phyloP scores from a whole-genome alignment of 2,797 vertebrate genomes.

The Aphelocoma californica region DNA sequence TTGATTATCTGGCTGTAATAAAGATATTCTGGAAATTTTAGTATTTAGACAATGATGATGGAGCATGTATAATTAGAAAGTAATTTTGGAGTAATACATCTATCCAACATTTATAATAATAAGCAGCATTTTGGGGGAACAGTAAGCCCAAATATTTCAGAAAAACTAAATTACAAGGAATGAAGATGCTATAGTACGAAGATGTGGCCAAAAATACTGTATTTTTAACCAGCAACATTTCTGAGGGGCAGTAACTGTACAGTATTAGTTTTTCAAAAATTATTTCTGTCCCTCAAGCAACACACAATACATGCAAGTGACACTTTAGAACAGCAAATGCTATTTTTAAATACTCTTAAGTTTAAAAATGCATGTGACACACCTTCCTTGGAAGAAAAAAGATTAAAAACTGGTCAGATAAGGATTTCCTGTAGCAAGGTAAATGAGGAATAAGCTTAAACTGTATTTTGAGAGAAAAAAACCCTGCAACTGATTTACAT shows the following conservation, averaged over 20 bases:
- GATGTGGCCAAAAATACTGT: conserved; percentile 74
- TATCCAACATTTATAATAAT: neutral
- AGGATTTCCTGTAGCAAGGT: conserved; percentile 54
- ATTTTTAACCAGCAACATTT: conserved; percentile 77
- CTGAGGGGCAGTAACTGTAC: conserved; percentile 66
- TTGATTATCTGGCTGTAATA: neutral
- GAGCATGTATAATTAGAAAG: neutral
- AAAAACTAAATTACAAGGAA: conserved; percentile 68
- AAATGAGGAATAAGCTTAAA: conserved; percentile 21
- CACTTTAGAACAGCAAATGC: conserved; percentile 74
- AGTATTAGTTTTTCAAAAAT: conserved; percentile 44
- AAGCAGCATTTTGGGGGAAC: conserved; percentile 30
- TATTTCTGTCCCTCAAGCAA: conserved; percentile 67
- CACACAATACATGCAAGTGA: conserved; percentile 76
- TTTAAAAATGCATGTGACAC: conserved; percentile 70
- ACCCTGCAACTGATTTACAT: neutral
- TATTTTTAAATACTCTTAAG: conserved; percentile 73
- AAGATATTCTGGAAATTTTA: neutral
- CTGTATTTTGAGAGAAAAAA: conserved; percentile 21
- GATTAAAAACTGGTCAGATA: conserved; percentile 44
- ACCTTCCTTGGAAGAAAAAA: neutral
- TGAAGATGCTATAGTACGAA: conserved; percentile 67
- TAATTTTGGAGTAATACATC: neutral
- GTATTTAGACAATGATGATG: conserved; percentile 7
- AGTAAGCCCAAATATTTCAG: conserved; percentile 23